These are phyloP conservation scores for Addax nasomaculatus DNA, from an alignment of 2,113 vertebrate species.

Conservation along the genomic window DNA sequence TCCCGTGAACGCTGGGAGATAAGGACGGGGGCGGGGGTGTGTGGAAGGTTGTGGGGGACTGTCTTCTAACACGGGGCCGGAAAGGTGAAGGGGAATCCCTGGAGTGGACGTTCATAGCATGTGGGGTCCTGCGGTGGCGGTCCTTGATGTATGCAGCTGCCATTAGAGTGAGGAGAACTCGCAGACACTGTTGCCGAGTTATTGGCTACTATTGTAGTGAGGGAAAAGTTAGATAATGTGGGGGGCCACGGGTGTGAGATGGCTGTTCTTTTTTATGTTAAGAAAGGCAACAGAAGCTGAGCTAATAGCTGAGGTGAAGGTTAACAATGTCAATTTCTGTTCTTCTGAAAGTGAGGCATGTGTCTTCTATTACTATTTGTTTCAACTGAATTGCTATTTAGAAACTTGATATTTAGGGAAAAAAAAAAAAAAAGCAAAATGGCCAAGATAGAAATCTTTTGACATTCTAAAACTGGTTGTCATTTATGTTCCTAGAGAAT, in stretches of 20 bases:
- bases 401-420: background rate
- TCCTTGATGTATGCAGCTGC: background rate
- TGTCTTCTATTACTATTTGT: background rate
- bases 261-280: background rate
- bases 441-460: background rate
- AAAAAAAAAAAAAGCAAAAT: background rate
- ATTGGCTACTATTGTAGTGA: background rate
- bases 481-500: background rate
- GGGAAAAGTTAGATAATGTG: background rate
- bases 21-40: accelerated
- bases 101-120: background rate
- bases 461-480: background rate
- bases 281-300: background rate
- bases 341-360: background rate
- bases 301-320: background rate
- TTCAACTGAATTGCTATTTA: background rate
- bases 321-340: background rate
- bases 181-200: background rate
- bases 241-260: background rate
- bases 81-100: no score
- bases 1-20: background rate
- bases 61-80: background rate
- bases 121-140: background rate
- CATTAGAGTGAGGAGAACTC: background rate
- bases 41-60: background rate